Conservation (phyloP, 2,797 vertebrate genomes). For the Austrolebias charrua region DNA sequence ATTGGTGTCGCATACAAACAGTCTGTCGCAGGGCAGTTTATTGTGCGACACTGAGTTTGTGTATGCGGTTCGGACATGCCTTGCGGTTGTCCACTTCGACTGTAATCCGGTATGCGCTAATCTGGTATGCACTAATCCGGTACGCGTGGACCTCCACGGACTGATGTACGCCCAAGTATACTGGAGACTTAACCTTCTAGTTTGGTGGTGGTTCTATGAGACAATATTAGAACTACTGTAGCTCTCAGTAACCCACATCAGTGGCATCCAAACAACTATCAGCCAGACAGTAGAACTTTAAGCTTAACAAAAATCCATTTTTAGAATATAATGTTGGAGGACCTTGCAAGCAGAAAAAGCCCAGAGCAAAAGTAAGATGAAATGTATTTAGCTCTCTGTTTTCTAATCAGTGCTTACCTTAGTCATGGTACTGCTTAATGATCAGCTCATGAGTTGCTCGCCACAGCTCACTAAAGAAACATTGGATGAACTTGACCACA, state of each 20-base stretch:
- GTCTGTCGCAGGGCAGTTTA: too few relatives aligned
- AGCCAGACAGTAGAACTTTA: too few relatives aligned
- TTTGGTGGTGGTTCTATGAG: background rate
- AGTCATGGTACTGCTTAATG: background rate
- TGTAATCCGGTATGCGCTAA: too few relatives aligned
- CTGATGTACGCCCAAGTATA: too few relatives aligned
- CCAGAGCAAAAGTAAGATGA: background rate
- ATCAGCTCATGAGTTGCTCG: conserved; percentile 21
- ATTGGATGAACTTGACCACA: conserved; percentile 36
- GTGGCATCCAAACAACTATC: background rate
- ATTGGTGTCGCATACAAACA: too few relatives aligned
- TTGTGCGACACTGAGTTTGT: too few relatives aligned
- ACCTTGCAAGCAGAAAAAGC: background rate
- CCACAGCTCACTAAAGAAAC: conserved; percentile 24
- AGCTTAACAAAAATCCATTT: background rate
- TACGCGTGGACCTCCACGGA: too few relatives aligned
- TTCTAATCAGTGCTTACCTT: background rate
- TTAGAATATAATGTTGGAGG: background rate
- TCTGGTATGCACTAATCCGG: too few relatives aligned
- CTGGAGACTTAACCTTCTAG: background rate
- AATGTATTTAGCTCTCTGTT: background rate
- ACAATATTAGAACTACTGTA: conserved; percentile 12
- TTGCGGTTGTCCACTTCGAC: too few relatives aligned
- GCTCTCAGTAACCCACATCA: background rate
- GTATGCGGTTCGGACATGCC: too few relatives aligned